Evolutionary conservation across 2,113 vertebrate species (phyloP), one percentile per base, ranked within the genome.

Genomic region (Alethe diademata): DNA sequence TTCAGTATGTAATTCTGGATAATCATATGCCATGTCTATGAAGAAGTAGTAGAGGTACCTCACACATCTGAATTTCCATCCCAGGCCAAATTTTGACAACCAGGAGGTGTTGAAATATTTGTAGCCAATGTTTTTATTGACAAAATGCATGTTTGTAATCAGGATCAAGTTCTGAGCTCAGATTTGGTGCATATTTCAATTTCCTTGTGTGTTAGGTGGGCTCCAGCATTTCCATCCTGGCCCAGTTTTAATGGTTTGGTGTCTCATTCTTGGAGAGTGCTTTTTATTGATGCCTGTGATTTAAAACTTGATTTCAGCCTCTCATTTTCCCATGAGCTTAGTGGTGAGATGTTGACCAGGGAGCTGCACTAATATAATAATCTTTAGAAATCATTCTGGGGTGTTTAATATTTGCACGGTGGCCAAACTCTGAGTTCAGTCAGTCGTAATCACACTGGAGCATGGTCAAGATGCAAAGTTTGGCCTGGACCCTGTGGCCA

Each of bases 401-500:
- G 36, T 87, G 40, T 58, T 96, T 93, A 92, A 84, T 96, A 91
- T 76, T 94, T 5, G 0, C 31, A n/a, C 7, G 0, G 51, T 95
- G 78, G 73, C 90, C 85, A 81, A 88, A 94, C 65, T 78, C 73
- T 0, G 76, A 84, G 74, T 79, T 94, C 87, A 93, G 94, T 92
- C 92, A 93, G 83, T 93, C 2, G 5, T 92, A 93, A 91, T 84
- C 65, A 35, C 62, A 60, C 74, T 92, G 91, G 87, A 96, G 91
- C 93, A 85, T 2, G 67, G 92, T 97, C 92, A 96, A 91, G 81
- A 93, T 61, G 62, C 3, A 6, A 90, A 95, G 93, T 95, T 85
- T 97, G 96, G 96, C 81, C 94, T 85, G 90, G 80, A 95, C 94
- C 90, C 78, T 86, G 54, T 89, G 78, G 80, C 97, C 97, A 97